Conservation (phyloP, 2,113 vertebrate species). For the Cyanoderma ruficeps region DNA sequence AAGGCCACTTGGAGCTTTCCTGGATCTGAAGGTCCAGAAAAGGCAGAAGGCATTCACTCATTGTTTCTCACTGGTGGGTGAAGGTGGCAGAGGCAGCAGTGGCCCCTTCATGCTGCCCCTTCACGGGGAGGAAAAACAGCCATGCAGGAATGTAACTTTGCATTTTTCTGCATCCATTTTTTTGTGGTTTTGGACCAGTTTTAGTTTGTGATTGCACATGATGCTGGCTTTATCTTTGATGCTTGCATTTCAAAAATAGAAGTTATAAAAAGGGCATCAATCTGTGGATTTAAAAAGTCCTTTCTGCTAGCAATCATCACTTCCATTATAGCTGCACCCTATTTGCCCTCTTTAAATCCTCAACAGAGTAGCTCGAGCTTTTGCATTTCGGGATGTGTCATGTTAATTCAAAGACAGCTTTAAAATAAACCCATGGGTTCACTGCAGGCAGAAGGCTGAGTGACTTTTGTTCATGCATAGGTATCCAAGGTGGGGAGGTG, state of each 20-base stretch:
- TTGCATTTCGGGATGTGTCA: background rate
- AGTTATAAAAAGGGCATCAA: background rate
- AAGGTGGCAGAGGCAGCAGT: background rate
- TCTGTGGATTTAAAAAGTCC: background rate
- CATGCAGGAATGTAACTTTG: background rate
- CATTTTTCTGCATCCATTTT: background rate
- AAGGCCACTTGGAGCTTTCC: fast-evolving
- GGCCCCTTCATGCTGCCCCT: fast-evolving
- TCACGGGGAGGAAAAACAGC: background rate
- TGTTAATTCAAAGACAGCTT: background rate
- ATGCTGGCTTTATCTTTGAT: background rate
- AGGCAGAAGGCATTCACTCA: fast-evolving
- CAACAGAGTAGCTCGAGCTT: background rate
- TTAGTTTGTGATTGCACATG: background rate
- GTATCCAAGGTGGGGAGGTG: background rate
- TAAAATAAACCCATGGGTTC: background rate
- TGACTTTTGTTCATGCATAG: background rate
- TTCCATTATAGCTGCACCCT: background rate
- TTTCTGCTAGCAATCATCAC: background rate
- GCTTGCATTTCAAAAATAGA: background rate
- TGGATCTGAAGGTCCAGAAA: background rate
- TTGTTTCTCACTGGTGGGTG: fast-evolving
- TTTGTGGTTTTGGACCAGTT: background rate
- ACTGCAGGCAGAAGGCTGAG: background rate
- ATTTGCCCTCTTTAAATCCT: background rate